Evolutionary conservation across 92 coral and sea anemone genomes (phyloP).

Genomic region (Parazoanthus atlanticus): DNA sequence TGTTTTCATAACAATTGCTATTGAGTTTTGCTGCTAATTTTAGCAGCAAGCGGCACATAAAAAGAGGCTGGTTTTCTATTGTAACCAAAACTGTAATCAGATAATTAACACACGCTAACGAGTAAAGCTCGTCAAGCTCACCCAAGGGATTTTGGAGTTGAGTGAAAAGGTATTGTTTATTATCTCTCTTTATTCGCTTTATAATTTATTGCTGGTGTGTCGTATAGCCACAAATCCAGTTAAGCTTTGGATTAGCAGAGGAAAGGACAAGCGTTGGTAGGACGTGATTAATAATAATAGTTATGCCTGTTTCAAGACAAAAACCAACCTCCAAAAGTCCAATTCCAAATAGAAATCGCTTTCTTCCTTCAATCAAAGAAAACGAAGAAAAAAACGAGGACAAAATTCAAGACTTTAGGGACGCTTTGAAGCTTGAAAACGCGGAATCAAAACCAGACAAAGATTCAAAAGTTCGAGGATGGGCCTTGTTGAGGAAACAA

Average conservation of each 20-base stretch:
- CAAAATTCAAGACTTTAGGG: conserved; percentile 19
- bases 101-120: background rate
- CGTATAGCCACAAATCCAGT: background rate
- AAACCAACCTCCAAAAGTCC: background rate
- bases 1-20: too few relatives aligned
- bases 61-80: too few relatives aligned
- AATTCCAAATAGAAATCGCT: conserved; percentile 10
- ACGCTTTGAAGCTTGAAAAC: background rate
- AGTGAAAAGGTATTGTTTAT: background rate
- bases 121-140: background rate
- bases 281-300: background rate
- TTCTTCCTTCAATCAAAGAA: conserved; percentile 18
- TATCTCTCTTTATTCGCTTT: background rate
- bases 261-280: background rate
- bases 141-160: background rate
- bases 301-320: background rate
- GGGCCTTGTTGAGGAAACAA: conserved; percentile 16
- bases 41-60: background rate
- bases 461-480: conserved; percentile 18
- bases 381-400: conserved; percentile 15
- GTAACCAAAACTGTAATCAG: background rate
- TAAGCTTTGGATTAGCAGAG: background rate
- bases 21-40: too few relatives aligned
- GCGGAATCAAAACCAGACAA: background rate
- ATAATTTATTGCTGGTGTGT: too few relatives aligned